These are phyloP conservation scores for Diarsia mendica DNA, from an alignment of 2,888 invertebrate species.

Conservation along the genomic window DNA sequence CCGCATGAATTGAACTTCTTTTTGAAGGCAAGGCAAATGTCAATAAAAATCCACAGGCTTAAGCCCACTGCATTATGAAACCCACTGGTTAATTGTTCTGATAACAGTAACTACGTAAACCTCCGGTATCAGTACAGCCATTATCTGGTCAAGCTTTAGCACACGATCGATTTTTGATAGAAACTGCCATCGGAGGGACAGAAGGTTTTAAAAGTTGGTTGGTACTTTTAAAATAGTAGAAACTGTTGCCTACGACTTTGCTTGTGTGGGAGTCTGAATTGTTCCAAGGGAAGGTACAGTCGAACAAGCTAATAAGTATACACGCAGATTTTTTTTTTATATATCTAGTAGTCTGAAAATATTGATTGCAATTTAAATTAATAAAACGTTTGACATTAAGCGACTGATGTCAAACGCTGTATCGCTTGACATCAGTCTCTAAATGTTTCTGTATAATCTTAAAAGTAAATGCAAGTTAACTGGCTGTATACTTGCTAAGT, in stretches of 20 bases:
- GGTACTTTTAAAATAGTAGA: neutral
- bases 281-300: neutral
- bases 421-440: no score
- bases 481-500: no score
- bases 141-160: constrained; percentile 39
- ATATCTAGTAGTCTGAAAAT: no score
- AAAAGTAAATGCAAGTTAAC: no score
- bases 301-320: no score
- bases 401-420: no score
- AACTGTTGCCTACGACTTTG: neutral
- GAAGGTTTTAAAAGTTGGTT: neutral
- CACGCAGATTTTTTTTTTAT: no score
- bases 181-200: constrained; percentile 12
- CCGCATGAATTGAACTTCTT: no score
- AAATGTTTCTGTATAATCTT: no score
- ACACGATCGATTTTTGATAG: constrained; percentile 42
- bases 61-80: constrained; percentile 12
- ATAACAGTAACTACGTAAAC: constrained; percentile 16
- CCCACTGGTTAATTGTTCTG: constrained; percentile 30
- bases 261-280: neutral
- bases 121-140: constrained; percentile 37
- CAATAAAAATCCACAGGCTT: neutral
- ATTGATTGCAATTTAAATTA: no score
- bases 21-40: neutral
- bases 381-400: no score